phyloP scores from a whole-genome alignment of 2,888 invertebrate species.

The Polydrusus cervinus region DNA sequence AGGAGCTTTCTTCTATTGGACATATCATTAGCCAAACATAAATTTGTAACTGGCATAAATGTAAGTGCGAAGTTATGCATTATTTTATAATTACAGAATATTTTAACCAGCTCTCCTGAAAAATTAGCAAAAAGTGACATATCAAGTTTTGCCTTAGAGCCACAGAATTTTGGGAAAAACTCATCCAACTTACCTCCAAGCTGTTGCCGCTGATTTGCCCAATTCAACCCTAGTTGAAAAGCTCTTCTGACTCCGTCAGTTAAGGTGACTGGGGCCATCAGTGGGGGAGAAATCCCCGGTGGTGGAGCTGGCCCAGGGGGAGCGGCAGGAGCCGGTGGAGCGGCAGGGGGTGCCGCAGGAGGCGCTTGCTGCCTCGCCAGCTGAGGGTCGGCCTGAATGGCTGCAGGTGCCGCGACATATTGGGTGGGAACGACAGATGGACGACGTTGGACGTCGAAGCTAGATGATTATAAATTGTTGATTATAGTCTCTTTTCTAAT shows the following conservation, averaged over 20 bases:
- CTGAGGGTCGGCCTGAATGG: slow-evolving; percentile 55
- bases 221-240: slow-evolving; percentile 68
- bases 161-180: too few species aligned
- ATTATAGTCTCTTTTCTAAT: too few species aligned
- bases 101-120: too few species aligned
- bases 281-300: slow-evolving; percentile 40
- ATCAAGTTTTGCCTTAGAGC: too few species aligned
- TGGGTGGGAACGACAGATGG: slow-evolving; percentile 36
- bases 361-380: slow-evolving; percentile 42
- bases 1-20: too few species aligned
- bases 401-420: slow-evolving; percentile 28
- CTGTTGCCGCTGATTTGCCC: slow-evolving; percentile 64
- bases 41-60: too few species aligned
- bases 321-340: slow-evolving; percentile 51
- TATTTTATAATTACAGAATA: too few species aligned
- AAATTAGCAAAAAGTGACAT: too few species aligned
- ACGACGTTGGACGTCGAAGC: slow-evolving; percentile 50
- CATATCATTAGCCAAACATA: too few species aligned
- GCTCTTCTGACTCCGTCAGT: slow-evolving; percentile 67
- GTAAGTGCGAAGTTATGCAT: too few species aligned
- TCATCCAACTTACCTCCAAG: slow-evolving; percentile 48
- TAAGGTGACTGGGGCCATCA: slow-evolving; percentile 61
- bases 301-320: slow-evolving; percentile 59
- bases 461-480: slow-evolving; percentile 4
- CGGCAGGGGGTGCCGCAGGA: slow-evolving; percentile 33